Base-by-base conservation (phyloP, 2,113 vertebrate genomes). In the Rhea pennata region DNA sequence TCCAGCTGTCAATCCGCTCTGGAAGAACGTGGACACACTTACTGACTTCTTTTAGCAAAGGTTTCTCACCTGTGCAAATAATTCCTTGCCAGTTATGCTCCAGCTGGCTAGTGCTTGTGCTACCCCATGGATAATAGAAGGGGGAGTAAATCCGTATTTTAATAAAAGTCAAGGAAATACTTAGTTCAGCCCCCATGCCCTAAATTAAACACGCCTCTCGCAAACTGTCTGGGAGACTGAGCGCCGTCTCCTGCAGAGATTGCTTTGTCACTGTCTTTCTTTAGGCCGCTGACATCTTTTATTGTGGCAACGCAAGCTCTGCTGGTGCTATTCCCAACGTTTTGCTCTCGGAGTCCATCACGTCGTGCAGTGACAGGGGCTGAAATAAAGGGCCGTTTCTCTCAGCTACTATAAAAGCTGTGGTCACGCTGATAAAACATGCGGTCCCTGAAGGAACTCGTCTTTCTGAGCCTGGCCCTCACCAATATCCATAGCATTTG, bases 41-140 rank as follows among this genome's bases (percentile, higher is more conserved):
- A 2, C 66, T 64, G 64, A 33, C 88, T 4, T 15, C 6, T 5
- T 75, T 69, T 85, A 59, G 86, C 21, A 59, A 53, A 71, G 61
- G 39, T 54, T 82, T 44, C 89, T 96, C 87, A 46, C 83, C 71
- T 81, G 83, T 88, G 84, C 81, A 91, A 92, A 87, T 62, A 95
- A 96, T 84, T 92, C 77, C 77, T 64, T 62, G 64, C 50, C 65
- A 84, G 91, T 89, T 92, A 87, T 3, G 2, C 70, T 36, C 36
- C 1, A 14, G 40, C 67, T 13, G 33, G 53, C 84, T 92, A 73
- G 26, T 67, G 19, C 89, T 76, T 80, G 42, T 75, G 36, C 65
- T 9, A n/a, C 73, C 66, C 50, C 21, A 6, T 92, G 84, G 85
- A 80, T 76, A 82, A 95, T 69, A 50, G 84, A 92, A 75, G 0